Base-by-base conservation (phyloP, 2,888 invertebrate genomes). In the Drosophila neonasuta region DNA sequence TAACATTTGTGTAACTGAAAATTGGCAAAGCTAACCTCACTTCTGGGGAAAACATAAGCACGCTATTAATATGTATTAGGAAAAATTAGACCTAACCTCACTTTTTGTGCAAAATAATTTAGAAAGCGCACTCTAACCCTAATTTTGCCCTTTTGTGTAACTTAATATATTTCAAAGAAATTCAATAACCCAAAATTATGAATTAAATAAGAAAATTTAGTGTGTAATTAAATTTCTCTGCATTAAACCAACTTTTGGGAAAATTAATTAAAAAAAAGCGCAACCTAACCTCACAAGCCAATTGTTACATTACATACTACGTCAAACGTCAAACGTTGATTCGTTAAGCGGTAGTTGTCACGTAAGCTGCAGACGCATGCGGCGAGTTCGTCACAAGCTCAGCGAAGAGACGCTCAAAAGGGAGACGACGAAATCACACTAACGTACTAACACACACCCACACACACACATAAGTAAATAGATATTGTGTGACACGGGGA, bases 351-450 rank as follows among this genome's bases (percentile, higher is more conserved):
- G 10, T 51, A 34, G 54, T 42, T 44, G 15, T 34, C 32, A 48
- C 24, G 56, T 34, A 24, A 56, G 34, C 46, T 34, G 44, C 55
- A 41, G 10, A 15, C 30, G 50, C 50, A 56, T 13, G 48, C 11
- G 11, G 41, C 13, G 15, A 11, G 29, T 20, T 15, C 42, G 42
- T 34, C n/a, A 15, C 15, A 13, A 10, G n/a, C 15, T 15, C 29
- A 13, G 9, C 9, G 32, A 32, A 15, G 10, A 10, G 5, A 49
- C 24, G 48, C 32, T 32, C 8, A 15, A 50, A 2, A 15, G 17
- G 17, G n/a, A 20, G 34, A 41, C 13, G 15, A 34, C 2, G 15
- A 30, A 29, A 20, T 4, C 3, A 34, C 20, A 48, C 32, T 59
- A 50, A 63, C 15, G 30, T 13, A 49, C 39, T 41, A 41, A 41